Conservation (phyloP, 2,113 vertebrate genomes). For the Arenaria interpres region DNA sequence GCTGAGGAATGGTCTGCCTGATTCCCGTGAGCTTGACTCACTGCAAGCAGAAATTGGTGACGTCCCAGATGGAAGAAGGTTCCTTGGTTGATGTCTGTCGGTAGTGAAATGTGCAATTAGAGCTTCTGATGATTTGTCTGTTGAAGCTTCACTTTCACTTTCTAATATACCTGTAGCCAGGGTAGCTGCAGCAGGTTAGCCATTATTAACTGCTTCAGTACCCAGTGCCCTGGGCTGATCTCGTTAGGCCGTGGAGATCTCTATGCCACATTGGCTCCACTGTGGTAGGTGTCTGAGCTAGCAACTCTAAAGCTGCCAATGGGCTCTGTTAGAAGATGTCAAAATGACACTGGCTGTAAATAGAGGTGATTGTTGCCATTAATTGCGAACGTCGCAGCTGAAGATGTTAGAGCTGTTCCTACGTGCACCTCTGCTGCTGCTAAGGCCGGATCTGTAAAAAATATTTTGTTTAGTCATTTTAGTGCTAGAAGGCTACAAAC, state of each 20-base stretch:
- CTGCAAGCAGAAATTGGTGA: not conserved
- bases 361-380: not conserved
- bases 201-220: not conserved
- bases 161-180: not conserved
- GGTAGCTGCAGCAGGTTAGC: not conserved
- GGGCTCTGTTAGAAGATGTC: not conserved
- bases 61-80: not conserved
- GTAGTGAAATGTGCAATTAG: not conserved
- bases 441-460: not conserved
- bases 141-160: not conserved
- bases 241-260: not conserved
- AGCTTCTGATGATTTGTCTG: not conserved
- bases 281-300: not conserved
- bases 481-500: not conserved
- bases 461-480: not conserved
- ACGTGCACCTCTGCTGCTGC: not conserved
- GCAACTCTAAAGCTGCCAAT: not conserved
- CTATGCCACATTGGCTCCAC: not conserved
- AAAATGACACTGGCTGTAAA: not conserved
- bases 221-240: not conserved
- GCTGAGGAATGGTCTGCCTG: not conserved
- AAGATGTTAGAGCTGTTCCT: not conserved
- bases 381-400: not conserved
- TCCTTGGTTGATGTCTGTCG: not conserved
- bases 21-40: not conserved